These are phyloP conservation scores for Lordiphosa collinella DNA, from an alignment of 1,140 invertebrate species.

Conservation along the genomic window DNA sequence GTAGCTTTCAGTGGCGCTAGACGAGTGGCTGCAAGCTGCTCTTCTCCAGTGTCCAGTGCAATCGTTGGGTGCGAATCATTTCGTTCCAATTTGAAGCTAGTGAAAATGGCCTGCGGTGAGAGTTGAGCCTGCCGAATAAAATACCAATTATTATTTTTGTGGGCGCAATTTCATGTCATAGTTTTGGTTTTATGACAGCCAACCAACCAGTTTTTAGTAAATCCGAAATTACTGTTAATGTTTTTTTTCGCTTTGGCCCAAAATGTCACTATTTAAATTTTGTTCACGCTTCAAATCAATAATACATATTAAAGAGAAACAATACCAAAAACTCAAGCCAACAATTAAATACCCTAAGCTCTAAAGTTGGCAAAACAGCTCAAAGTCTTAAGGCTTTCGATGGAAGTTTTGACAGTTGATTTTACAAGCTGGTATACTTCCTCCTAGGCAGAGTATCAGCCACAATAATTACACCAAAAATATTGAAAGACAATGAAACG, in stretches of 20 bases:
- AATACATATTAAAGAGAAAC: constrained; percentile 65
- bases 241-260: constrained; percentile 48
- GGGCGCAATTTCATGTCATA: constrained; percentile 36
- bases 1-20: constrained; percentile 1
- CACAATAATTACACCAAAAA: constrained; percentile 67
- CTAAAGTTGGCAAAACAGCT: constrained; percentile 4
- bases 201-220: constrained; percentile 67
- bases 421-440: neutral
- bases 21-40: too few species aligned
- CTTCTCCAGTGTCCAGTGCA: neutral
- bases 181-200: constrained; percentile 59
- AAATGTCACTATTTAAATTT: constrained; percentile 77
- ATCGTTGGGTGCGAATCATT: constrained; percentile 19
- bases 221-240: constrained; percentile 78
- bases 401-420: too few species aligned
- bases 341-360: too few species aligned
- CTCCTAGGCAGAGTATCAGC: constrained; percentile 15
- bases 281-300: constrained; percentile 74
- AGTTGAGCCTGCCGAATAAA: constrained; percentile 81
- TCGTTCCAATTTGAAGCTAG: constrained; percentile 94
- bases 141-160: constrained; percentile 3
- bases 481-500: constrained; percentile 70
- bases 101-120: constrained; percentile 94
- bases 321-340: constrained; percentile 7
- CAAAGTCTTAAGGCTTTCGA: too few species aligned